Conservation (phyloP, 2,797 vertebrate species). For the Neomorphus geoffroyi region DNA sequence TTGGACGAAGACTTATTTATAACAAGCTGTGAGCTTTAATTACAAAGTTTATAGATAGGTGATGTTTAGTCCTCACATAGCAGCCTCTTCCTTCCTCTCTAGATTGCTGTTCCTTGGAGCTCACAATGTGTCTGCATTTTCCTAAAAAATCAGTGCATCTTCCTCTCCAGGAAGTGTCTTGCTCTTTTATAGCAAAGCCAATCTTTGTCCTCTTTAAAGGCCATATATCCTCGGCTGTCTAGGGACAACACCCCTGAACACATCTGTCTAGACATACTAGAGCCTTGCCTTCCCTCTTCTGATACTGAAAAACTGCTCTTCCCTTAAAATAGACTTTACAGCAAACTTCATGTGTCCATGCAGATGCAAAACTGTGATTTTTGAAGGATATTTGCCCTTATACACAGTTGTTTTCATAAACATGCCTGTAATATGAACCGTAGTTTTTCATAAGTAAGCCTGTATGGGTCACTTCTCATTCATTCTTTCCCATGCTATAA, state of each 20-base stretch:
- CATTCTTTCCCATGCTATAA: slow-evolving; percentile 48
- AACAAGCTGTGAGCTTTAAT: slow-evolving; percentile 18
- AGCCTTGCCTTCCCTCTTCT: background rate
- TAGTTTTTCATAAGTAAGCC: background rate
- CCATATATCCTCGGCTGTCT: slow-evolving; percentile 62
- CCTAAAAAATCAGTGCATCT: slow-evolving; percentile 62
- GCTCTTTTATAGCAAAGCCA: slow-evolving; percentile 67
- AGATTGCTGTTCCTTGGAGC: slow-evolving; percentile 18
- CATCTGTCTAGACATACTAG: slow-evolving; percentile 35
- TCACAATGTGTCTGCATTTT: slow-evolving; percentile 53
- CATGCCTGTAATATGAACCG: background rate
- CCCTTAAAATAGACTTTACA: background rate
- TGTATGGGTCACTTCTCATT: slow-evolving; percentile 35
- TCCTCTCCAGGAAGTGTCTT: slow-evolving; percentile 60
- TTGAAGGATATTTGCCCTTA: background rate
- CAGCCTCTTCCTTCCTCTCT: slow-evolving; percentile 60
- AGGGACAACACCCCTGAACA: slow-evolving; percentile 36
- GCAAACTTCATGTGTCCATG: background rate
- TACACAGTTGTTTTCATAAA: background rate
- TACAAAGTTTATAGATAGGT: slow-evolving; percentile 18
- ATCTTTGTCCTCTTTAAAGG: slow-evolving; percentile 53
- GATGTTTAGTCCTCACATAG: background rate
- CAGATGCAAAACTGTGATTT: background rate
- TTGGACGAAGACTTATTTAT: slow-evolving; percentile 5
- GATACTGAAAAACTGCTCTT: background rate